phyloP scores from a whole-genome alignment of 1,140 invertebrate genomes.

The Cyclargus thomasi region DNA sequence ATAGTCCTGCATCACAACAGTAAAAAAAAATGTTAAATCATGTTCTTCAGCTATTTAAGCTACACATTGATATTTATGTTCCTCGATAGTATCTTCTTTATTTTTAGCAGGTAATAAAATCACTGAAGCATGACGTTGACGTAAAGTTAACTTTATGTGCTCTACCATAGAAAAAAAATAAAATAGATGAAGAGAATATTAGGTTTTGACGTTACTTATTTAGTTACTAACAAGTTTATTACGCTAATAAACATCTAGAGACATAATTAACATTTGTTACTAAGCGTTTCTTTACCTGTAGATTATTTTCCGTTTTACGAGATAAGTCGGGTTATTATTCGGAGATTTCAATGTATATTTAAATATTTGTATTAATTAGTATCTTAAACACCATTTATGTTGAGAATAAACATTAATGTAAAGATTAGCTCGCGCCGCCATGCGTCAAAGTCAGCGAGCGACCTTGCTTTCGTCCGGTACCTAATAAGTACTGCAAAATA shows the following conservation, averaged over 20 bases:
- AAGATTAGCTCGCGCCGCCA: conserved; percentile 5
- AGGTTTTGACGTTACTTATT: no score
- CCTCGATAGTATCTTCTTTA: background rate
- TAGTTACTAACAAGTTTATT: background rate
- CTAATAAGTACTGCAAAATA: background rate
- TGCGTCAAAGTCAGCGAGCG: conserved; percentile 6
- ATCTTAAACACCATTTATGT: background rate
- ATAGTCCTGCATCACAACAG: no score
- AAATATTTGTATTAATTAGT: background rate
- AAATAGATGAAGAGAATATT: background rate
- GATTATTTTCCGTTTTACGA: background rate
- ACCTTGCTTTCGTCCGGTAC: conserved; percentile 11
- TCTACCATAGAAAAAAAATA: background rate
- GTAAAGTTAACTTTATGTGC: background rate
- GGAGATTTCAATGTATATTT: background rate
- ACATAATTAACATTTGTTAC: no score
- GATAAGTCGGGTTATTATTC: background rate
- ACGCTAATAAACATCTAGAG: no score
- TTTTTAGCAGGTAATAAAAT: background rate
- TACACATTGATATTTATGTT: background rate
- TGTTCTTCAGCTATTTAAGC: no score
- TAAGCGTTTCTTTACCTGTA: no score
- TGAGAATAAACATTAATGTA: background rate
- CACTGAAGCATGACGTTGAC: background rate
- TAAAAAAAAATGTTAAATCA: no score